phyloP scores from a whole-genome alignment of 2,113 vertebrate species.

The Helogale parvula region DNA sequence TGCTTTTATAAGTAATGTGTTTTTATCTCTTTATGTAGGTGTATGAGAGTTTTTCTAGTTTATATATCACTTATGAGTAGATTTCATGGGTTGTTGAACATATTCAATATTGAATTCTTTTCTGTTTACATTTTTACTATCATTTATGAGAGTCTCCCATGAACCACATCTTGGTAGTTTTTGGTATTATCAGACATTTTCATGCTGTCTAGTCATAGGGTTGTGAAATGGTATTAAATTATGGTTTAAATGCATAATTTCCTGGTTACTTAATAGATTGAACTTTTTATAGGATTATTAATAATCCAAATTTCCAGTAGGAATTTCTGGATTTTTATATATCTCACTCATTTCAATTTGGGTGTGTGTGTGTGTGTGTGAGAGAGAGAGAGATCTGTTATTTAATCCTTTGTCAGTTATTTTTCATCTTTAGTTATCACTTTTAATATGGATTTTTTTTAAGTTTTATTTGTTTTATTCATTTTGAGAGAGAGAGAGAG shows the following conservation, averaged over 20 bases:
- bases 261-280: neutral
- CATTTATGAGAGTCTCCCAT: neutral
- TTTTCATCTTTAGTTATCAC: neutral
- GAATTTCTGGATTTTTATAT: neutral
- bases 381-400: neutral
- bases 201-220: neutral
- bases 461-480: too few relatives aligned
- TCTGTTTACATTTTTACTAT: neutral
- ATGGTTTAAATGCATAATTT: neutral
- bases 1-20: slow-evolving; percentile 9
- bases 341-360: neutral
- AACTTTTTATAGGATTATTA: neutral
- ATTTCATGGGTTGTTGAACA: neutral
- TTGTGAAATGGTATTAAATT: neutral
- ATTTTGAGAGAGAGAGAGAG: too few relatives aligned
- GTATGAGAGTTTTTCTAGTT: neutral
- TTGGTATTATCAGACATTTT: neutral
- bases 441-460: neutral
- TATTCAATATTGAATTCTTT: neutral
- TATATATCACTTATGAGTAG: neutral
- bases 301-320: neutral
- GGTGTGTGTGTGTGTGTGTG: neutral
- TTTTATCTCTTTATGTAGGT: neutral
- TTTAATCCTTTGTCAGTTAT: neutral
- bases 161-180: neutral